Evolutionary conservation across 2,888 invertebrate genomes (phyloP).

Genomic region (Drosophila anomalata): DNA sequence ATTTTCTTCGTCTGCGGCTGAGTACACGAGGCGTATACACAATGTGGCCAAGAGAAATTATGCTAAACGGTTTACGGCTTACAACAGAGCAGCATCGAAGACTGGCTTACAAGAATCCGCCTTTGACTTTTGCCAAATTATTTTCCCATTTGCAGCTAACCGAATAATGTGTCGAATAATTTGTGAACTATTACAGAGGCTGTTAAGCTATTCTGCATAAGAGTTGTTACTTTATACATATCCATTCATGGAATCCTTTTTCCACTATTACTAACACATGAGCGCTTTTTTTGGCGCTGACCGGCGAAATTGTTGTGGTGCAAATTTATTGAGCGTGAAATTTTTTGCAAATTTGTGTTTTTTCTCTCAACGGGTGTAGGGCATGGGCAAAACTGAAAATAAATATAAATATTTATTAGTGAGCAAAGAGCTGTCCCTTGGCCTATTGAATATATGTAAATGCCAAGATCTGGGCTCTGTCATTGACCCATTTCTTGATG

Average conservation of each 20-base stretch:
- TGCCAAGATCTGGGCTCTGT: constrained; percentile 31
- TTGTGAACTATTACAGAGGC: constrained; percentile 54
- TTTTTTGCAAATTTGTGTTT: constrained; percentile 58
- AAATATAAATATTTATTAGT: constrained; percentile 77
- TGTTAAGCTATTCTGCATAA: constrained; percentile 7
- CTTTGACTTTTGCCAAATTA: constrained; percentile 35
- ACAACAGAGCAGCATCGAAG: not conserved
- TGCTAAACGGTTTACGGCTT: constrained; percentile 33
- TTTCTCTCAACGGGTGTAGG: constrained; percentile 6
- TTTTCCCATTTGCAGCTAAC: constrained; percentile 25
- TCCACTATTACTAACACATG: constrained; percentile 71
- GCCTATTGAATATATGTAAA: constrained; percentile 65
- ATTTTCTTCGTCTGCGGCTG: constrained; percentile 21
- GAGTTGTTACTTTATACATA: not conserved
- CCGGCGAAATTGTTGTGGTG: constrained; percentile 42
- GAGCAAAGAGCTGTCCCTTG: constrained; percentile 35
- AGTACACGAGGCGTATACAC: constrained; percentile 33
- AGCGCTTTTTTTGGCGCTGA: constrained; percentile 64
- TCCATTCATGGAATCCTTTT: not conserved
- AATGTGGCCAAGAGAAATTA: constrained; percentile 39
- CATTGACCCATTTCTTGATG: constrained; percentile 65
- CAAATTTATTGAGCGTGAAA: constrained; percentile 78
- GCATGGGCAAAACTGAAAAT: constrained; percentile 71
- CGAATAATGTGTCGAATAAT: constrained; percentile 28
- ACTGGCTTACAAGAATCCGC: constrained; percentile 5